Percentiles rank a stretch among this genome's conserved stretches.
Conservation (phyloP, 2,113 vertebrate species). For the Gobiocypris rarus region DNA sequence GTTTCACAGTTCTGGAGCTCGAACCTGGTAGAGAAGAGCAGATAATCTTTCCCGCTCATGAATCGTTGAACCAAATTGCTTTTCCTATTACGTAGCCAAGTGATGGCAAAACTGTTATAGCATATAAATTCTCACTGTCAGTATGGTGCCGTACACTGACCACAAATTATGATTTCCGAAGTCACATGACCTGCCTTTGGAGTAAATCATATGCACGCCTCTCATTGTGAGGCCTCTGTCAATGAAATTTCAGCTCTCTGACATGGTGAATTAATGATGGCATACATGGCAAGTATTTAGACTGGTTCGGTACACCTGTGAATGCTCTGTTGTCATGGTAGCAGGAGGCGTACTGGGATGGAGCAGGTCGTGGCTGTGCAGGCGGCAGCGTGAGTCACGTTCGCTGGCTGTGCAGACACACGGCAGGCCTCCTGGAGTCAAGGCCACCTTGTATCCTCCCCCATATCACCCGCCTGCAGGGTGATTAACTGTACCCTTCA, state of each 20-base stretch:
- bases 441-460: slow-evolving; percentile 18
- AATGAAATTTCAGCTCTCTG: neutral
- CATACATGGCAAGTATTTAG: slow-evolving; percentile 18
- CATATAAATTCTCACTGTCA: slow-evolving; percentile 14
- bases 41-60: neutral
- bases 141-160: neutral
- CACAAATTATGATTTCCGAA: slow-evolving; percentile 13
- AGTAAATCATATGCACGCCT: neutral
- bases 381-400: neutral
- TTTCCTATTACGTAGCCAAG: neutral
- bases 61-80: neutral
- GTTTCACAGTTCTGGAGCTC: slow-evolving; percentile 57
- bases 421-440: slow-evolving; percentile 20
- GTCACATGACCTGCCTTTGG: slow-evolving; percentile 19
- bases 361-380: slow-evolving; percentile 31
- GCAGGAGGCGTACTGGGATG: neutral
- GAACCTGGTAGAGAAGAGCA: slow-evolving; percentile 37
- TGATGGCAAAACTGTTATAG: neutral
- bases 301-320: neutral
- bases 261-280: neutral
- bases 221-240: neutral
- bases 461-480: neutral
- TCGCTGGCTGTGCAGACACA: slow-evolving; percentile 1
- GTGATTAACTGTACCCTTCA: slow-evolving; percentile 40
- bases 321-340: slow-evolving; percentile 4